phyloP scores from a whole-genome alignment of 2,888 invertebrate genomes.

The Acanthoscelides obtectus region DNA sequence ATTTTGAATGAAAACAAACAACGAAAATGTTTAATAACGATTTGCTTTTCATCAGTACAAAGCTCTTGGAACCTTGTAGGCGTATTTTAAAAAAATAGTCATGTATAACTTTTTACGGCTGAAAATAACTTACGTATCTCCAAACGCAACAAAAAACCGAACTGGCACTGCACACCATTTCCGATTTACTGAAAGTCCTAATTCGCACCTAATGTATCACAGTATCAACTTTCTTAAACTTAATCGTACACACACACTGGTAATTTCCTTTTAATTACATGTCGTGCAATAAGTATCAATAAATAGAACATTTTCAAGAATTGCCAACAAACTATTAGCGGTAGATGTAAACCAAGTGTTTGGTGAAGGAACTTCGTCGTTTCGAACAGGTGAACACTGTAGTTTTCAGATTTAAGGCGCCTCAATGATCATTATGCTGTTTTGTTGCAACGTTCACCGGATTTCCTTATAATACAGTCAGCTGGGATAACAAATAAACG shows the following conservation, averaged over 20 bases:
- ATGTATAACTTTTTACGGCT: too few relatives aligned
- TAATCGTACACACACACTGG: background rate
- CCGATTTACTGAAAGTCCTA: constrained; percentile 2
- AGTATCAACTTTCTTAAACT: constrained; percentile 7
- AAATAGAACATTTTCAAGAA: background rate
- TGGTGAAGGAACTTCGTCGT: too few relatives aligned
- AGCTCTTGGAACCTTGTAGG: too few relatives aligned
- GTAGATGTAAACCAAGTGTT: background rate
- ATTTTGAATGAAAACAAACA: too few relatives aligned
- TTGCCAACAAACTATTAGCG: background rate
- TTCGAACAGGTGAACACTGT: background rate
- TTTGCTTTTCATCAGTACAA: too few relatives aligned
- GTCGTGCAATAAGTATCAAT: background rate
- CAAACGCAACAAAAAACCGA: constrained; percentile 8
- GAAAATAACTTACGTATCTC: constrained; percentile 8
- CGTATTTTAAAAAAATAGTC: too few relatives aligned
- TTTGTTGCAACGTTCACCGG: background rate
- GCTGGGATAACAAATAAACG: background rate
- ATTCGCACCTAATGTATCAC: background rate
- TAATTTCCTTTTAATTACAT: constrained; percentile 6
- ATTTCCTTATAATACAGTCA: background rate
- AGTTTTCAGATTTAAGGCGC: background rate
- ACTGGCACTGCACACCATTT: background rate
- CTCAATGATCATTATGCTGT: background rate
- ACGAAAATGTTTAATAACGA: too few relatives aligned